Conservation (phyloP, 2,113 vertebrate genomes). For the Bombycilla garrulus region DNA sequence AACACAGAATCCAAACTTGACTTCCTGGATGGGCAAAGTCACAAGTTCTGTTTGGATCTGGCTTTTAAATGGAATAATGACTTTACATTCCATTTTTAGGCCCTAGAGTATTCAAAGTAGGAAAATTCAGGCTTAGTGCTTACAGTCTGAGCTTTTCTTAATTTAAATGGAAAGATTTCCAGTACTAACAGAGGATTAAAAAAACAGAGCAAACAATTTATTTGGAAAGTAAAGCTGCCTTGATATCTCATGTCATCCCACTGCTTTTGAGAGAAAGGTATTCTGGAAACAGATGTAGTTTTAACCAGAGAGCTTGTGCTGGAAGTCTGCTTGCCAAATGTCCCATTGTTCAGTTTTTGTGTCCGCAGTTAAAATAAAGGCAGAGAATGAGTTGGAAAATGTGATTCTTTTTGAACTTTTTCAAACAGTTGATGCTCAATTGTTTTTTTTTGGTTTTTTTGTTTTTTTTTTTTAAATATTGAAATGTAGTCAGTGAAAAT, state of each 20-base stretch:
- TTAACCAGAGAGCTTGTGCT: background rate
- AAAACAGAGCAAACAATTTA: conserved; percentile 8
- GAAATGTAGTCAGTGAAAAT: background rate
- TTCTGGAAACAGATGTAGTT: conserved; percentile 47
- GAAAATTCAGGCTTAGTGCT: background rate
- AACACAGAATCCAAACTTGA: background rate
- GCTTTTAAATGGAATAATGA: background rate
- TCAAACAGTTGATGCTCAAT: background rate
- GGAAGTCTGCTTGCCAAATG: conserved; percentile 55
- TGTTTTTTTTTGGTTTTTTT: background rate
- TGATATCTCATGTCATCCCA: conserved; percentile 22
- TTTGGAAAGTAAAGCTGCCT: conserved; percentile 25
- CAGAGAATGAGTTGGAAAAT: background rate
- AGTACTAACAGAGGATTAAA: background rate
- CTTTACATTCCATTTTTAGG: background rate
- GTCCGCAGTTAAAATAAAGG: background rate
- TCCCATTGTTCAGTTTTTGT: background rate
- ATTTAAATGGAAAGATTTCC: background rate
- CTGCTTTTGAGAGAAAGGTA: conserved; percentile 2
- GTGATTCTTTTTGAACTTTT: conserved; percentile 30
- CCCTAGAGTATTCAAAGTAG: background rate
- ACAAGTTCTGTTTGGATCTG: background rate
- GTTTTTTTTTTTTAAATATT: background rate
- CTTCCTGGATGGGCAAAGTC: background rate
- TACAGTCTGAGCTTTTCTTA: background rate